phyloP scores from a whole-genome alignment of 2,797 vertebrate genomes.

The Pangasius djambal region DNA sequence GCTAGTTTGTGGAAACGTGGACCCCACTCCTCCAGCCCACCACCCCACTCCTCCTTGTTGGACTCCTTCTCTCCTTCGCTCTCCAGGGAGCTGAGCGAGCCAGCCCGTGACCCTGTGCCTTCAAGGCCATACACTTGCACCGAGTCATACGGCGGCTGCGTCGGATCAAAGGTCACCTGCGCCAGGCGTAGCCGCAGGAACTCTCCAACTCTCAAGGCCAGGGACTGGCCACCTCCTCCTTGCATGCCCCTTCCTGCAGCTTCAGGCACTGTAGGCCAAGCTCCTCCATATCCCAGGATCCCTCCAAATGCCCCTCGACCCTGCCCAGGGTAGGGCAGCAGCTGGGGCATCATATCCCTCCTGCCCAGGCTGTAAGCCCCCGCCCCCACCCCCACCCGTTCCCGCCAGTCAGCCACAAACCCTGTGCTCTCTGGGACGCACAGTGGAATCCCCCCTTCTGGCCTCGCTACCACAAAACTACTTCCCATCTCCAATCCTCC shows the following conservation, averaged over 20 bases:
- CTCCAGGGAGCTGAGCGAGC: conserved; percentile 85
- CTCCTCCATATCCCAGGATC: conserved; percentile 71
- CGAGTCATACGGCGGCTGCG: conserved; percentile 88
- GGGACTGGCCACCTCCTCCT: conserved; percentile 69
- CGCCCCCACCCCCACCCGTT: conserved; percentile 70
- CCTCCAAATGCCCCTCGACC: conserved; percentile 69
- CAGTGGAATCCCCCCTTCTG: conserved; percentile 73
- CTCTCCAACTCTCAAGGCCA: conserved; percentile 83
- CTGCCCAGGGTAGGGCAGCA: conserved; percentile 74
- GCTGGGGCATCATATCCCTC: conserved; percentile 85
- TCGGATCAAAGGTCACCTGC: conserved; percentile 86
- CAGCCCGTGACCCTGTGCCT: conserved; percentile 87
- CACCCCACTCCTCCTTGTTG: conserved; percentile 78
- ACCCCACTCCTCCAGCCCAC: conserved; percentile 87
- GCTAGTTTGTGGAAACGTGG: conserved; percentile 86
- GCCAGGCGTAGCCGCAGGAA: conserved; percentile 83
- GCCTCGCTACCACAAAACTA: conserved; percentile 74
- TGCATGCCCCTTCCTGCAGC: conserved; percentile 61
- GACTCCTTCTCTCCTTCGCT: conserved; percentile 81
- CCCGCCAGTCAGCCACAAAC: conserved; percentile 77
- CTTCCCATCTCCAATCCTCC: conserved; percentile 79
- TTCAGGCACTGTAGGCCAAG: conserved; percentile 74
- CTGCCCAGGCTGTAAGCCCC: conserved; percentile 74
- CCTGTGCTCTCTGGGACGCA: conserved; percentile 70
- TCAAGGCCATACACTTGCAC: conserved; percentile 92